Evolutionary conservation across 2,113 vertebrate genomes (phyloP).

Genomic region (Crotalus tigris): DNA sequence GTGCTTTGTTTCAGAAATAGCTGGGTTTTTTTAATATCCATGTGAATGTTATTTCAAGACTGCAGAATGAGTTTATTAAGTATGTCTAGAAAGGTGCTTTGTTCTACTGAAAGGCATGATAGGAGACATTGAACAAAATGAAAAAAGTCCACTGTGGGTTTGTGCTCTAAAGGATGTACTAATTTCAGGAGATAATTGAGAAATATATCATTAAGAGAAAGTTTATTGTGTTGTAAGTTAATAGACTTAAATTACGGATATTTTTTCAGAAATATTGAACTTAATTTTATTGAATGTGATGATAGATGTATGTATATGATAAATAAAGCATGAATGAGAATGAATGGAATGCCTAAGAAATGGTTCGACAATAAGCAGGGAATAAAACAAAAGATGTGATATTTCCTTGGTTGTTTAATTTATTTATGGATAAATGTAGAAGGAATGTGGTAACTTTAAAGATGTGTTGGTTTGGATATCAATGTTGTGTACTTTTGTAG

Average conservation of each 20-base stretch:
- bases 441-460: background rate
- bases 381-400: background rate
- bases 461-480: background rate
- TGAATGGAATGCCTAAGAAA: background rate
- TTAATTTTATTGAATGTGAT: background rate
- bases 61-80: no score
- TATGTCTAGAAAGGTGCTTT: no score
- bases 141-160: no score
- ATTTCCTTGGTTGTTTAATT: background rate
- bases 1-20: background rate
- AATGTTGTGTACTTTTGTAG: background rate
- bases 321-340: background rate
- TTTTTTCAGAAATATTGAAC: background rate
- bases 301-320: background rate
- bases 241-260: background rate
- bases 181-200: no score
- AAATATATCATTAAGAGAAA: background rate
- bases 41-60: background rate
- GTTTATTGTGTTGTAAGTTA: background rate
- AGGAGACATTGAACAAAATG: no score
- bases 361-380: background rate
- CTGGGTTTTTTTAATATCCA: background rate
- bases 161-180: no score
- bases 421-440: background rate
- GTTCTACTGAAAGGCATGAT: no score